phyloP scores from a whole-genome alignment of 2,797 vertebrate species.

The Eulemur albifrons region DNA sequence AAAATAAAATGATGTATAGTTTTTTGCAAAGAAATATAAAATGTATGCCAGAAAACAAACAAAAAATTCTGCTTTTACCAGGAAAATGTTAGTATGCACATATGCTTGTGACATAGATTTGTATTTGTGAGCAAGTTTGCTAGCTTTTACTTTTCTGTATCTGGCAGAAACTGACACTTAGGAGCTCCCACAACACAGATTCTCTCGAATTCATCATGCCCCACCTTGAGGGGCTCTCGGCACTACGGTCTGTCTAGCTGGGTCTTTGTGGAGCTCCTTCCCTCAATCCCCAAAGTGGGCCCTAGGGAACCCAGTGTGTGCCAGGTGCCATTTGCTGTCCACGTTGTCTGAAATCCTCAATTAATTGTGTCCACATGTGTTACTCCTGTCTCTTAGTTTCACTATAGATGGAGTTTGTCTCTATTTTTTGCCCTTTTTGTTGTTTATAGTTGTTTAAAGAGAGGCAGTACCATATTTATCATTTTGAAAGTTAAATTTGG shows the following conservation, averaged over 20 bases:
- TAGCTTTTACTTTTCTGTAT: not conserved
- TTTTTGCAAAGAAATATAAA: not conserved
- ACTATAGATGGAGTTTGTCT: fast-evolving
- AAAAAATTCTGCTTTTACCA: not conserved
- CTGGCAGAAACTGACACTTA: fast-evolving
- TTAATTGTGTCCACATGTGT: fast-evolving
- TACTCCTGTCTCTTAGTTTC: fast-evolving
- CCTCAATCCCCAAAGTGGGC: too few species aligned
- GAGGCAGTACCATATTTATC: fast-evolving
- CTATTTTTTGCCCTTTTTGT: not conserved
- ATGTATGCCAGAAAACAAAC: not conserved
- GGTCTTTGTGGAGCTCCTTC: too few species aligned
- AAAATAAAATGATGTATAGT: not conserved
- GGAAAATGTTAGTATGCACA: not conserved
- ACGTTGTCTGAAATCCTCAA: fast-evolving
- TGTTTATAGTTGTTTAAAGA: not conserved
- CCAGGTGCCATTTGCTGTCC: fast-evolving
- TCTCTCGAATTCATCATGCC: fast-evolving
- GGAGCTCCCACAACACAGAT: fast-evolving
- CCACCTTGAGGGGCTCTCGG: too few species aligned
- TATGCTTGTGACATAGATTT: too few species aligned
- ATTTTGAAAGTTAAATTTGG: not conserved
- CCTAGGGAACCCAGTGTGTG: not conserved
- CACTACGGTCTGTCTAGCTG: fast-evolving
- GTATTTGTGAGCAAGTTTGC: not conserved